Percentiles rank a stretch among this genome's conserved stretches.
Conservation (phyloP, 2,113 vertebrate species). For the Thomomys bottae region DNA sequence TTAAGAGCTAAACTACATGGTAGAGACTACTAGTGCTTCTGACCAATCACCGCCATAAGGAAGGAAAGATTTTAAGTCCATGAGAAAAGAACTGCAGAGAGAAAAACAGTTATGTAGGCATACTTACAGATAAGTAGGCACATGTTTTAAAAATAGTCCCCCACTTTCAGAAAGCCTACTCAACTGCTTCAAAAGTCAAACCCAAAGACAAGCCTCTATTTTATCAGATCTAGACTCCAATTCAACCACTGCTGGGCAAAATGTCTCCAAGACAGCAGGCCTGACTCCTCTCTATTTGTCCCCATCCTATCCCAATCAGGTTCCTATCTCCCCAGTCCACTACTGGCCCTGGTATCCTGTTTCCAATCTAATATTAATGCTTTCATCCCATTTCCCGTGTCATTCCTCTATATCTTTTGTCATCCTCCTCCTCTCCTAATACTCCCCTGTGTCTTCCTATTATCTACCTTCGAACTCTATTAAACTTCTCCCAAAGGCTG, state of each 20-base stretch:
- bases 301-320: neutral
- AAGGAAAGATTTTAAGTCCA: neutral
- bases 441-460: too few relatives aligned
- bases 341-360: neutral
- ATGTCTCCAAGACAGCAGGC: neutral
- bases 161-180: neutral
- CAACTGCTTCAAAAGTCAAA: too few relatives aligned
- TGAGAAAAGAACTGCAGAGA: neutral
- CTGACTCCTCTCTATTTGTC: neutral
- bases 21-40: neutral
- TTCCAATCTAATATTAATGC: neutral
- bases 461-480: neutral
- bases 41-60: neutral
- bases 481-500: neutral
- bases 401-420: neutral
- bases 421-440: neutral
- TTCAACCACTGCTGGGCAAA: neutral
- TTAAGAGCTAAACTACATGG: conserved; percentile 22
- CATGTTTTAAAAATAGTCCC: neutral
- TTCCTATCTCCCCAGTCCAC: neutral
- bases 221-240: neutral
- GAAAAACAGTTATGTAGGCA: neutral
- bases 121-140: neutral
- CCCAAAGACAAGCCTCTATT: neutral
- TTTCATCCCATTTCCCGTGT: neutral